Base-by-base conservation (phyloP, 2,888 invertebrate genomes). In the Lymantria monacha region DNA sequence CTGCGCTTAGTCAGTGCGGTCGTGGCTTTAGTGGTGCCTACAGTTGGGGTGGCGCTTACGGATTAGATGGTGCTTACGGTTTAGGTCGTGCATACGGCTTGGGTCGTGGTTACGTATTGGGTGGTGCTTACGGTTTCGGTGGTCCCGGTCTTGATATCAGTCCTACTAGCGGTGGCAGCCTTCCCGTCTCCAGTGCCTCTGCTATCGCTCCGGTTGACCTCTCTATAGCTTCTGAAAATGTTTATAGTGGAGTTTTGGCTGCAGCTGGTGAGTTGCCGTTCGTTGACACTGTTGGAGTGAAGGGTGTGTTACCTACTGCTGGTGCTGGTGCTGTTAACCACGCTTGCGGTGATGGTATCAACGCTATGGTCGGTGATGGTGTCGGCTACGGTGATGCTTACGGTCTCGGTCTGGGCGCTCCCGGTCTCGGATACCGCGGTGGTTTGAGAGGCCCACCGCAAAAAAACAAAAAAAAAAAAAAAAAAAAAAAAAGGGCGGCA, bases 221-320 rank as follows among this genome's bases (percentile, higher is more conserved):
- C 9, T 56, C 66, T 15, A 66, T 75, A 0, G 46, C 61, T 3
- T 77, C 79, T 7, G 79, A 80, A 49, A 75, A 74, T 51, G 64
- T 22, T 7, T 73, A 70, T 41, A 63, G 66, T 13, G 77, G 76
- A 0, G 11, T 48, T 10, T 42, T 77, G 30, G 42, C 44, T 9
- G 68, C 70, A 0, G 57, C 44, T 38, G 77, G 77, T 15, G 66
- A 70, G 53, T 54, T 79, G 22, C 79, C 74, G 5, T 75, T 77
- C 66, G 46, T 75, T 1, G 73, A 75, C 3, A 42, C 79, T 9
- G 79, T 79, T 0, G 72, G 55, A 9, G 44, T 83, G 36, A 71
- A 77, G 22, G 22, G 22, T 22, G 5, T 22, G 5, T 22, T 22
- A 5, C 22, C 22, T 22, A 22, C 22, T 22, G 22, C 22, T 22